These are phyloP conservation scores for Sorex araneus DNA, from an alignment of 2,113 vertebrate species.

Conservation along the genomic window DNA sequence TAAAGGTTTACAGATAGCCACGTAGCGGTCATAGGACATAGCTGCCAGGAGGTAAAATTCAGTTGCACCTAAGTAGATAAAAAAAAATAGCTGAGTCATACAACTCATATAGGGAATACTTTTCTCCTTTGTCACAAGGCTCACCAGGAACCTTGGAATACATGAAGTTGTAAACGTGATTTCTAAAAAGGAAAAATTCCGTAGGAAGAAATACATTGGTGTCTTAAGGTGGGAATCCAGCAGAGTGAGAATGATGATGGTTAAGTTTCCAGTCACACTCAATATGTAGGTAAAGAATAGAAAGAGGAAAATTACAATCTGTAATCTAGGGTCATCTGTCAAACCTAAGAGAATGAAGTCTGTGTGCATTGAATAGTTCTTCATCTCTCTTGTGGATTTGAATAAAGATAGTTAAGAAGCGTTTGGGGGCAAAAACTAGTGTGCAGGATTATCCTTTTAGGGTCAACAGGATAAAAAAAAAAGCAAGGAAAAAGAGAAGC, in stretches of 20 bases:
- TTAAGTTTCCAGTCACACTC: conserved; percentile 49
- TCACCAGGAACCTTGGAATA: conserved; percentile 55
- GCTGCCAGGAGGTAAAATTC: conserved; percentile 68
- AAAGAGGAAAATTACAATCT: conserved; percentile 59
- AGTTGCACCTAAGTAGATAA: conserved; percentile 60
- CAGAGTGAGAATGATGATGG: conserved; percentile 47
- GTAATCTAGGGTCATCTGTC: background rate
- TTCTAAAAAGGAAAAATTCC: conserved; percentile 62
- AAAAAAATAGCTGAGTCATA: conserved; percentile 62
- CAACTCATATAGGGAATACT: conserved; percentile 59
- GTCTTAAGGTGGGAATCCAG: conserved; percentile 61
- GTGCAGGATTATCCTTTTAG: background rate
- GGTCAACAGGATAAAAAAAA: background rate
- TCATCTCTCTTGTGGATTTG: background rate
- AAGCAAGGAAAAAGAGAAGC: background rate
- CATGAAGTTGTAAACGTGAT: conserved; percentile 42
- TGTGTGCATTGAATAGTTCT: background rate
- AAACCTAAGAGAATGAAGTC: conserved; percentile 66
- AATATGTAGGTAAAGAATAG: conserved; percentile 54
- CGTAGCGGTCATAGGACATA: conserved; percentile 63
- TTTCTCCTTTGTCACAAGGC: conserved; percentile 25
- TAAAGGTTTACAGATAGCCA: conserved; percentile 73
- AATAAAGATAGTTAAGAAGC: background rate
- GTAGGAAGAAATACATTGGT: conserved; percentile 71
- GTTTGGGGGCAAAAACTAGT: too few species aligned